These are phyloP conservation scores for Eristalis arbustorum DNA, from an alignment of 2,888 invertebrate species.

Conservation along the genomic window DNA sequence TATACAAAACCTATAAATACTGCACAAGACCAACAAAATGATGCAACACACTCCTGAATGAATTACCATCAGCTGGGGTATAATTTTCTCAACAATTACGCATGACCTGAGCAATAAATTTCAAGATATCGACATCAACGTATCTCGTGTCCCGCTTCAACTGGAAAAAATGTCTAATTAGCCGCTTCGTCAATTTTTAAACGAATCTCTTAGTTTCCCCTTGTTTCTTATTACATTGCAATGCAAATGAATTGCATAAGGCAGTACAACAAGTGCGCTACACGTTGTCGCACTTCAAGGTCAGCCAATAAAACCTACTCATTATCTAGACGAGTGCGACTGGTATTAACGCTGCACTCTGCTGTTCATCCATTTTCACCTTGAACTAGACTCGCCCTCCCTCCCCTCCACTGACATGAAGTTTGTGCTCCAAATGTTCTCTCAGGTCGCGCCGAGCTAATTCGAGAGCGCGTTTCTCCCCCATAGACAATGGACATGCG, in stretches of 20 bases:
- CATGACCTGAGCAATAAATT: too few relatives aligned
- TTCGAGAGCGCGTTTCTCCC: neutral
- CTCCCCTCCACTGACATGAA: constrained; percentile 23
- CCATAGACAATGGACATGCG: neutral
- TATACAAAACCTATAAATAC: too few relatives aligned
- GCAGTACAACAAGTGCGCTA: neutral
- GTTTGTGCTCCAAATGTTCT: constrained; percentile 14
- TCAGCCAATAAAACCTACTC: neutral
- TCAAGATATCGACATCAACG: too few relatives aligned
- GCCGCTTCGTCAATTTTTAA: neutral
- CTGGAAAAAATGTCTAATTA: neutral
- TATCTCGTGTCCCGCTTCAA: too few relatives aligned
- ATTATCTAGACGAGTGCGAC: neutral
- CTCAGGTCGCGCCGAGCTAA: neutral
- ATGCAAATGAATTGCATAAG: neutral
- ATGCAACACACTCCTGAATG: too few relatives aligned
- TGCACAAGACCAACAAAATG: too few relatives aligned
- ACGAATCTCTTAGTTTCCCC: neutral
- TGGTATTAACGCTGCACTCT: neutral
- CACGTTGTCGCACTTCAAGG: neutral
- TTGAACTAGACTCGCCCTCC: constrained; percentile 23
- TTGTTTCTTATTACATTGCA: neutral
- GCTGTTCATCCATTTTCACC: neutral
- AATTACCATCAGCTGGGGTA: too few relatives aligned
- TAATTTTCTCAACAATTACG: too few relatives aligned